Base-by-base conservation (phyloP, 1,140 invertebrate species). In the Atta texana region DNA sequence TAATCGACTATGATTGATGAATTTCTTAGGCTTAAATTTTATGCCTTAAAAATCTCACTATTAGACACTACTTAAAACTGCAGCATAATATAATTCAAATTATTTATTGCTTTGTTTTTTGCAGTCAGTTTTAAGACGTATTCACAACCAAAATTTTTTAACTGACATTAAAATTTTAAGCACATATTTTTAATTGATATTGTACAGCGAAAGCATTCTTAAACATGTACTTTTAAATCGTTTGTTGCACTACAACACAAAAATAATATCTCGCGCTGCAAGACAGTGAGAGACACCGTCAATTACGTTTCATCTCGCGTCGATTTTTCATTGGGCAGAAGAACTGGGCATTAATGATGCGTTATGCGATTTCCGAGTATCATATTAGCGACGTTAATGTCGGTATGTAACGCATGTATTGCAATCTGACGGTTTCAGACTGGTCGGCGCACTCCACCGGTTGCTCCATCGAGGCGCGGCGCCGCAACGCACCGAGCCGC, bases 341-440 rank as follows among this genome's bases (percentile, higher is more conserved):
- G n/a, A 34, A 68, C 61, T 5, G 5, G 4, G n/a, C 80, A 89
- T 87, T 90, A 89, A 86, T 66, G 80, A 78, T 44, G 74, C 74
- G 87, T 84, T 87, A 86, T 49, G 39, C 88, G 85, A 87, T 87
- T 86, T 72, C 84, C 78, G 72, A 61, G 81, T 69, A 85, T 88
- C 78, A 85, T 82, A 89, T 90, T 72, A 90, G 84, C 77, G 86
- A 78, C 39, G 68, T 74, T 72, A 68, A 66, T 39, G 74, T 49
- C 28, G 63, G 24, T 21, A 21, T 85, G 82, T 84, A 89, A 91
- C 92, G 91, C 92, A 93, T 90, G 93, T 39, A 57, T 93, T 92
- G 92, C 94, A 94, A 94, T 95, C 93, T 93, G 93, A 93, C 92
- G 92, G 92, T 93, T 92, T 94, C 91, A 90, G 93, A 92, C 91